Conservation (phyloP, 2,797 vertebrate genomes). For the Melanotaenia trifasciata region DNA sequence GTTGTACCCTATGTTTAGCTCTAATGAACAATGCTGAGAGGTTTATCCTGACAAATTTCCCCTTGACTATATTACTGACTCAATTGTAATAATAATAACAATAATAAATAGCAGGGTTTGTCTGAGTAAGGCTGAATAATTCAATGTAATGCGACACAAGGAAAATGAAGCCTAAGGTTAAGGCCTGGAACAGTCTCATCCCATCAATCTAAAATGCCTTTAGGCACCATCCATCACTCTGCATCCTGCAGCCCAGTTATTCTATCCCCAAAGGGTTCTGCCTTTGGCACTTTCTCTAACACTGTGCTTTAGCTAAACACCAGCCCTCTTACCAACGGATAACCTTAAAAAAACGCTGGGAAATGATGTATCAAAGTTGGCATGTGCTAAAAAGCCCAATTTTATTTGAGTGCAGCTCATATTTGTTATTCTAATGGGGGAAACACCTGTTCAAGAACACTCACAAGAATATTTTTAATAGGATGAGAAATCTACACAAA, state of each 20-base stretch:
- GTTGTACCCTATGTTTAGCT: slow-evolving; percentile 14
- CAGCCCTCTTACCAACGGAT: slow-evolving; percentile 45
- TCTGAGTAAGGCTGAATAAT: slow-evolving; percentile 65
- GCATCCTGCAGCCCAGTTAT: slow-evolving; percentile 57
- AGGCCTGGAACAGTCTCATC: slow-evolving; percentile 68
- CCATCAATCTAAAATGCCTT: slow-evolving; percentile 65
- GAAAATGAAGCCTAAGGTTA: slow-evolving; percentile 66
- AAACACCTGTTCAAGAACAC: not conserved
- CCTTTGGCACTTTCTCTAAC: slow-evolving; percentile 36
- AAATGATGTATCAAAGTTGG: slow-evolving; percentile 16
- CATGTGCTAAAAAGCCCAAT: slow-evolving; percentile 8
- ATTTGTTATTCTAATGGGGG: not conserved
- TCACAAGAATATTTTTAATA: not conserved
- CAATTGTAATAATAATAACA: slow-evolving; percentile 65
- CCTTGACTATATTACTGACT: slow-evolving; percentile 50
- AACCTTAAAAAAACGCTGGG: slow-evolving; percentile 50
- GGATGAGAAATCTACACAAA: slow-evolving; percentile 17
- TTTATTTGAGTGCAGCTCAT: not conserved
- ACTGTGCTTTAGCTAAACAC: slow-evolving; percentile 61
- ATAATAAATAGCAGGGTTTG: slow-evolving; percentile 60
- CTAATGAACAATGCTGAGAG: slow-evolving; percentile 14
- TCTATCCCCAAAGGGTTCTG: slow-evolving; percentile 51
- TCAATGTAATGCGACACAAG: slow-evolving; percentile 76
- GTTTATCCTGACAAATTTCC: slow-evolving; percentile 31
- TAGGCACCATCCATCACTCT: slow-evolving; percentile 65